Evolutionary conservation across 2,113 vertebrate species (phyloP).

Genomic region (Xiphophorus hellerii): DNA sequence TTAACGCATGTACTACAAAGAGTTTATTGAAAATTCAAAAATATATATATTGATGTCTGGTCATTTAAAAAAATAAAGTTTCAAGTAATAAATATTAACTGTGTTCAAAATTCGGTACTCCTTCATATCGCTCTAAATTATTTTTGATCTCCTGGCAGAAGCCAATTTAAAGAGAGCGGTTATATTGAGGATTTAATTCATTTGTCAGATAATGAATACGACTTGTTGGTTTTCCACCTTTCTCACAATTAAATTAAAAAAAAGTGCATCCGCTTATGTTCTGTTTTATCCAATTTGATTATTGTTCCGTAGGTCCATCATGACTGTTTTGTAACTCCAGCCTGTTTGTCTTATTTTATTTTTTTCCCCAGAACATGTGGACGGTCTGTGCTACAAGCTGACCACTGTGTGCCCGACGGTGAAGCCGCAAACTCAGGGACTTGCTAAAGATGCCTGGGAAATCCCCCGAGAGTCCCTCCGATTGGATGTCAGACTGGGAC

Average conservation of each 20-base stretch:
- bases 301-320: neutral
- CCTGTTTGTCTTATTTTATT: neutral
- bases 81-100: too few species aligned
- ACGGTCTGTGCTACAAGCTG: slow-evolving; percentile 95
- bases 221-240: neutral
- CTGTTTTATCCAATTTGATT: neutral
- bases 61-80: too few species aligned
- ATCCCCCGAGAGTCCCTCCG: slow-evolving; percentile 95
- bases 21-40: too few species aligned
- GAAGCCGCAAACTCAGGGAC: slow-evolving; percentile 98
- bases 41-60: too few species aligned
- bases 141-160: slow-evolving; percentile 1
- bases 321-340: neutral
- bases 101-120: slow-evolving; percentile 2
- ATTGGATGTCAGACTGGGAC: slow-evolving; percentile 95
- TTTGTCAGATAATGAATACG: slow-evolving; percentile 2
- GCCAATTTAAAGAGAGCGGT: neutral
- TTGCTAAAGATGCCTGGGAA: slow-evolving; percentile 98
- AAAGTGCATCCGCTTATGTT: neutral
- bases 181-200: neutral
- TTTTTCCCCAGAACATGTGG: slow-evolving; percentile 86
- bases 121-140: neutral
- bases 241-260: neutral
- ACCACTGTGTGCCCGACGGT: slow-evolving; percentile 96
- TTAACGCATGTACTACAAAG: too few species aligned